phyloP scores from a whole-genome alignment of 2,797 vertebrate species.

The Ficedula albicollis region DNA sequence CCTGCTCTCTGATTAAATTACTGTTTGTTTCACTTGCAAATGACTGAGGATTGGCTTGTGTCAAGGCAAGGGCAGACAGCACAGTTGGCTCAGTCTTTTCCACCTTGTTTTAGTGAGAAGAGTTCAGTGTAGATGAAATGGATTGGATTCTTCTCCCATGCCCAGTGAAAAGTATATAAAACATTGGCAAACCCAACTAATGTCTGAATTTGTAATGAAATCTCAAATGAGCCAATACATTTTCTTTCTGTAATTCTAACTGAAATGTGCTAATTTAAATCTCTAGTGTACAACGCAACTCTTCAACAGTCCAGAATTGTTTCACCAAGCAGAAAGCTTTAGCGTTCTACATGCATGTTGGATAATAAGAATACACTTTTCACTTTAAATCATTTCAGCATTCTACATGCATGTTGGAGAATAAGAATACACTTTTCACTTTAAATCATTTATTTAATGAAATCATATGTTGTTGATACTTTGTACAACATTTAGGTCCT shows the following conservation, averaged over 20 bases:
- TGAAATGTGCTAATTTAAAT: not conserved
- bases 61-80: not conserved
- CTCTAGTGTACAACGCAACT: fast-evolving
- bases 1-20: not conserved
- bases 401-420: not conserved
- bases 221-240: not conserved
- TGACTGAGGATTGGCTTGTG: not conserved
- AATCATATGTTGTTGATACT: not conserved
- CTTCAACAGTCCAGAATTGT: not conserved
- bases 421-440: not conserved
- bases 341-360: not conserved
- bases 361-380: not conserved
- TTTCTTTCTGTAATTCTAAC: slow-evolving; percentile 8
- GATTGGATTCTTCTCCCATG: not conserved
- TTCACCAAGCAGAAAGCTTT: not conserved
- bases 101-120: not conserved
- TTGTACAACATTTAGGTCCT: not conserved
- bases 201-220: not conserved
- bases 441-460: not conserved
- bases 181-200: not conserved
- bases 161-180: not conserved
- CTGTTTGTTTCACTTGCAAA: not conserved
- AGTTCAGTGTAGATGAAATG: not conserved
- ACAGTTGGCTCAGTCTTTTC: not conserved
- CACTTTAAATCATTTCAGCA: not conserved